Evolutionary conservation across 2,113 vertebrate genomes (phyloP).

Genomic region (Sus scrofa): T2T-Sscrofa CM000820.6:89341501-89342000

Average conservation of each 20-base stretch:
- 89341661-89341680: slow-evolving; percentile 91
- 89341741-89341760: slow-evolving; percentile 88
- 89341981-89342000: slow-evolving; percentile 26
- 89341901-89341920: neutral
- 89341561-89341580: slow-evolving; percentile 90
- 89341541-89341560: slow-evolving; percentile 89
- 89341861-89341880: slow-evolving; percentile 59
- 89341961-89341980: slow-evolving; percentile 21
- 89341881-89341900: slow-evolving; percentile 57
- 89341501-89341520: slow-evolving; percentile 93
- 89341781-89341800: slow-evolving; percentile 86
- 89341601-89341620: slow-evolving; percentile 77
- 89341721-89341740: slow-evolving; percentile 89
- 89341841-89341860: slow-evolving; percentile 74
- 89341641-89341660: slow-evolving; percentile 85
- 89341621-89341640: slow-evolving; percentile 82
- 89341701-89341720: slow-evolving; percentile 91
- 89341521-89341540: slow-evolving; percentile 91
- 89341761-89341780: slow-evolving; percentile 85
- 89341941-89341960: neutral
- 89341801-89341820: slow-evolving; percentile 86
- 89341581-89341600: slow-evolving; percentile 74
- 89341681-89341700: slow-evolving; percentile 92
- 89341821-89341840: slow-evolving; percentile 81
- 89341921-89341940: neutral